phyloP scores from a whole-genome alignment of 2,888 invertebrate species.

The Drosophila melanocephala region DNA sequence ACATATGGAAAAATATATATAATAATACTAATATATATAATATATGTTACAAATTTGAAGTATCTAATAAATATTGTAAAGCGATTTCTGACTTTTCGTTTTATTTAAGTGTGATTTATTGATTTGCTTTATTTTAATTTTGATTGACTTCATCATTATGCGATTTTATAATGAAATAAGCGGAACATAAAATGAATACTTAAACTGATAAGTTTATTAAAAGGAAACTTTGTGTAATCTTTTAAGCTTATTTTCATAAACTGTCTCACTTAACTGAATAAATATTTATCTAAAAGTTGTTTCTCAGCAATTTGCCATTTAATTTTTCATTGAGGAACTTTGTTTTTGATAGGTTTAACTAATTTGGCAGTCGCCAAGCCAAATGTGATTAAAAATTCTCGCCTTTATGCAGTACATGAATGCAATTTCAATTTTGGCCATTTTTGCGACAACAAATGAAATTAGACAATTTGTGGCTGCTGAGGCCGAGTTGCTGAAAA shows the following conservation, averaged over 20 bases:
- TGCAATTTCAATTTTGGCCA: conserved; percentile 51
- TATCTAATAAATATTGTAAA: neutral
- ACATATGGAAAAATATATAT: neutral
- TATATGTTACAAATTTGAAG: neutral
- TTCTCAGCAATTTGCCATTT: neutral
- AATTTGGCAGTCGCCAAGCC: neutral
- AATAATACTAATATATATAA: too few relatives aligned
- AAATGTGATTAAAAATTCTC: conserved; percentile 6
- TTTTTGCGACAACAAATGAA: conserved; percentile 47
- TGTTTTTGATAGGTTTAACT: neutral
- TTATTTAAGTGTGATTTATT: neutral
- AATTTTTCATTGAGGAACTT: neutral
- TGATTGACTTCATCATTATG: neutral
- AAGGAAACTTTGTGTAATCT: neutral
- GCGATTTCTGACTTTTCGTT: neutral
- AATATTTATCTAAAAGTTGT: neutral
- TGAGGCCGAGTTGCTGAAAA: neutral
- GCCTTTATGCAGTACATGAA: neutral
- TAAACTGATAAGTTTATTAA: neutral
- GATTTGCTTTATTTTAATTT: neutral
- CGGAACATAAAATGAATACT: neutral
- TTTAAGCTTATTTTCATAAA: neutral
- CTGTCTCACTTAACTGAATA: neutral
- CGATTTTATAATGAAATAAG: too few relatives aligned
- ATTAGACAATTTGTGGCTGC: conserved; percentile 57